Base-by-base conservation (phyloP, 2,113 vertebrate genomes). In the Salvator merianae region DNA sequence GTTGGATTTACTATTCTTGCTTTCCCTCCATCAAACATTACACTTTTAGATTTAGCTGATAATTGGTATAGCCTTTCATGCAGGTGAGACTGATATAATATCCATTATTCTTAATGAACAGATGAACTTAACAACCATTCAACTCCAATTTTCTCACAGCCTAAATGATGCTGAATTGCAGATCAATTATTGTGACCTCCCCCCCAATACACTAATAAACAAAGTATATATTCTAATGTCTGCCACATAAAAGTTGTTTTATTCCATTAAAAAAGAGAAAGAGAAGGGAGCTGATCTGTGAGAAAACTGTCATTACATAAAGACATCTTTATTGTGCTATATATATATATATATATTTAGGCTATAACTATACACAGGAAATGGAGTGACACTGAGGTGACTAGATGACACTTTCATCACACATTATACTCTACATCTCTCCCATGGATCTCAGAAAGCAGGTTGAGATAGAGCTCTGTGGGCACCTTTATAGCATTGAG, bases 51-150 rank as follows among this genome's bases (percentile, higher is more conserved):
- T 47, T 8, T 6, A 79, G 50, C 7, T 59, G 12, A 22, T 59
- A 87, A 22, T 85, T 81, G 47, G 8, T 0, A 14, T 1, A 50
- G 28, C 40, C 79, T 87, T 90, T 73, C 34, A 84, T 86, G 4
- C 28, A 70, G 85, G 68, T 32, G 22, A 13, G 68, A 2, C 73
- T 86, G 68, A 32, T 74, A 28, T 81, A 63, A 62, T 59, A 86
- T 84, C 3, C 43, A 1, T 70, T 87, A 79, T 65, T 28, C 3
- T 34, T 88, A 89, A 18, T 36, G 85, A 14, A 1, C 59, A 65
- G 76, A 36, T 0, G 62, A 86, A 53, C 34, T 32, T 53, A 24
- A 88, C 40, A 1, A n/a, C 7, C 12, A 13, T 73, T 0, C 40
- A 87, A 55, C 81, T 73, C 3, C 81, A 6, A 75, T 2, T 53